Evolutionary conservation across 1,140 invertebrate genomes (phyloP), one percentile per base, ranked within the genome.

Genomic region (Cherax destructor): DNA sequence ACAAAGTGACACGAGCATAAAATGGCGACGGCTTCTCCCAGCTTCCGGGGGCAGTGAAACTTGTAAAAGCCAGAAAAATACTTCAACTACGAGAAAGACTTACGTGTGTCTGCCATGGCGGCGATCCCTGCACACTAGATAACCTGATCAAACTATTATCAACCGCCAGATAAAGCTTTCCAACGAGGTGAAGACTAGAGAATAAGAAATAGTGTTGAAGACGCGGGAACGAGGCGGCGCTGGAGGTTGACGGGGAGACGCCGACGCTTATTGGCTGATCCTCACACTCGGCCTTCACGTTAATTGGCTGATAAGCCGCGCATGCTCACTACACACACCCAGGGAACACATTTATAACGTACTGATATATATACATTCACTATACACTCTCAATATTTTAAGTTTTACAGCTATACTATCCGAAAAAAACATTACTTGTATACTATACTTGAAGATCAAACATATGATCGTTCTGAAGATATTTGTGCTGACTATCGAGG

Each of bases 91-190:
- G 30, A 41, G 30, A 41, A 41, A 41, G 30, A 41, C 30, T 79
- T 79, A 79, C 77, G 77, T 56, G 77, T 79, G 16, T 79, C 77
- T 18, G 77, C 77, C 77, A 79, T 79, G 77, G n/a, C n/a, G 30
- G 50, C 41, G 13, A 30, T 79, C 18, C 18, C 41, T 56, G 77
- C 4, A 4, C 41, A 16, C 16, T 56, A 50, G 30, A 16, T 50
- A 9, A 79, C 13, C 18, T 13, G 13, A 56, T 49, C 18, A 79
- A 50, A 13, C 4, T 21, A 50, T 49, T 5, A 10, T 79, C 21
- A 47, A 16, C 30, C 0, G 52, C 52, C 9, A 10, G 52, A 4
- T 7, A 56, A 7, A 56, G 3, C 9, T 56, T 13, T 56, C 2
- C 9, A 13, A 56, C 72, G 65, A 69, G n/a, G 1, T 18, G 13